These are phyloP conservation scores for Hystrix cristata DNA, from an alignment of 2,113 vertebrate species.

Conservation along the genomic window DNA sequence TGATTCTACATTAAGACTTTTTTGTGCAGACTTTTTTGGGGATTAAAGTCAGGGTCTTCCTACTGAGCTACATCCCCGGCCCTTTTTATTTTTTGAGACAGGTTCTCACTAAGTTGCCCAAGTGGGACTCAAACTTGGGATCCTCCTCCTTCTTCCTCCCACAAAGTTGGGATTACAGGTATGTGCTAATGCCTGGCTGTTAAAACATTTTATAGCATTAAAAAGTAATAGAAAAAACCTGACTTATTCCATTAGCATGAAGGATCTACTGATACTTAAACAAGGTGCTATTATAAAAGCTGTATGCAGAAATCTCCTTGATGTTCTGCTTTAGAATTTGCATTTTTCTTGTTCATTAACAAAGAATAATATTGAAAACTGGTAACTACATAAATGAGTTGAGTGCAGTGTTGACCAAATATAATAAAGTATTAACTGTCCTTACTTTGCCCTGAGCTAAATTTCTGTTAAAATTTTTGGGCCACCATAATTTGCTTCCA, in stretches of 20 bases:
- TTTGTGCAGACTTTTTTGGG: too few species aligned
- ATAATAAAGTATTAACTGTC: not conserved
- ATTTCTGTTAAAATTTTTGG: not conserved
- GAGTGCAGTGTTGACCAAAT: not conserved
- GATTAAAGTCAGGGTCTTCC: not conserved
- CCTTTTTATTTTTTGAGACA: not conserved
- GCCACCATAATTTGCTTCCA: not conserved
- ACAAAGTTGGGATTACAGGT: not conserved
- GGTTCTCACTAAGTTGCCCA: not conserved
- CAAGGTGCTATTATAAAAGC: not conserved
- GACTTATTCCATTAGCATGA: not conserved
- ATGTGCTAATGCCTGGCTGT: not conserved
- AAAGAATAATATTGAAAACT: not conserved
- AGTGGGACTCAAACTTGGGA: not conserved
- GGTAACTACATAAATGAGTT: not conserved
- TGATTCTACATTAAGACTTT: not conserved
- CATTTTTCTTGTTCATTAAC: not conserved
- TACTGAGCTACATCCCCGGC: not conserved
- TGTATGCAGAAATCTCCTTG: not conserved
- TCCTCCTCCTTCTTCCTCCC: not conserved
- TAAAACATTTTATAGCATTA: conserved; percentile 25
- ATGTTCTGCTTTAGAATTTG: not conserved
- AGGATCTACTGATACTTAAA: not conserved
- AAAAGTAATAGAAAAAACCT: not conserved
- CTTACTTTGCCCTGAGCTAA: not conserved